Base-by-base conservation (phyloP, 1,140 invertebrate genomes). In the Drosophila tropicalis region DNA sequence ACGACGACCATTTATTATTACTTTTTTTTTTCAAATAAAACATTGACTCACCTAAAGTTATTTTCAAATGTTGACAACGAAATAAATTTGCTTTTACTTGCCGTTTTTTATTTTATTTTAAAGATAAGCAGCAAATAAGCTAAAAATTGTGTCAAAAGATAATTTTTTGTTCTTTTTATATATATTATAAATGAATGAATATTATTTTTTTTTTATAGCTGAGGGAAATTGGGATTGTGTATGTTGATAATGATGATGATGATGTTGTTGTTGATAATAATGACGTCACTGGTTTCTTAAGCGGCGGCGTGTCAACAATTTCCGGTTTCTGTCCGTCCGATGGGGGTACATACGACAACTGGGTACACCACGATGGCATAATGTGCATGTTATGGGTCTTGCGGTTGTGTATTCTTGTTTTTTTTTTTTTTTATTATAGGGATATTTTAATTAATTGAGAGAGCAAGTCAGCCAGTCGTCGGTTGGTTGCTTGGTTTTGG, bases 81-180 rank as follows among this genome's bases (percentile, higher is more conserved):
- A 63, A 70, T 44, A 44, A 47, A 47, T 47, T 47, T 19, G 61
- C 36, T 12, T 12, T 39, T 39, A 39, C 10, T 39, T 39, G 36
- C 2, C 61, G 9, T 9, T 47, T 64, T 75, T 75, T 75, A 29
- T 69, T 67, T 58, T 5, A 29, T 79, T 67, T 13, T 4, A n/a
- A 12, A 62, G 82, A 82, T 87, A 87, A 81, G 82, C 10, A 19
- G 17, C 44, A 22, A 51, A 51, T 51, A 22, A 51, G 17, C 44
- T 39, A 22, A 51, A 72, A 86, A 79, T 87, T 86, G 72, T 86
- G 83, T 70, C 79, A 82, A 82, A 79, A 73, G 75, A 86, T 86
- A 79, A 86, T 76, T 78, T 73, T 62, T 41, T 29, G 5, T 44
- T 12, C 15, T 68, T 61, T 70, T 51, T 15, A 22, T 51, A 51